These are phyloP conservation scores for Hermetia illucens DNA, from an alignment of 1,140 invertebrate genomes.

Conservation along the genomic window DNA sequence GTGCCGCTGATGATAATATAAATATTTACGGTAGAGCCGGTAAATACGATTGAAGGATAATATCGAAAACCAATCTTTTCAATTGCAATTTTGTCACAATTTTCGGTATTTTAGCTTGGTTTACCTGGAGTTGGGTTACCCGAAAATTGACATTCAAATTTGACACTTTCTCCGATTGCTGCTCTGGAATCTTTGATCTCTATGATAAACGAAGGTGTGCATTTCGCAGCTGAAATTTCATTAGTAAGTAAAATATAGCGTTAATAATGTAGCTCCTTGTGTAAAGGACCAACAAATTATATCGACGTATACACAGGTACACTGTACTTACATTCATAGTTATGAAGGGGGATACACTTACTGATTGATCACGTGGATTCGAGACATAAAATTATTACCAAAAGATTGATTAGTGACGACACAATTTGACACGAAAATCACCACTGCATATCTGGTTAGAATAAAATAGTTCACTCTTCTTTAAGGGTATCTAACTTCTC, in stretches of 20 bases:
- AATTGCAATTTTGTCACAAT: slow-evolving; percentile 1
- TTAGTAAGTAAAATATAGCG: background rate
- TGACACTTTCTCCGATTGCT: slow-evolving; percentile 55
- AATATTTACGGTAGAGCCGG: background rate
- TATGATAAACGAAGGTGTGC: slow-evolving; percentile 64
- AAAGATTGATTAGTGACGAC: no score
- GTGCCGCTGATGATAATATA: background rate
- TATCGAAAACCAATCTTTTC: background rate
- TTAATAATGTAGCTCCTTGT: background rate
- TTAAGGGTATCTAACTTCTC: no score
- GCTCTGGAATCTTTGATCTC: slow-evolving; percentile 61
- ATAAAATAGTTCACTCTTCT: no score
- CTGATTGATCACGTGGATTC: no score
- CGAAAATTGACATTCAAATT: slow-evolving; percentile 62
- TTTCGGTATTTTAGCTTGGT: no score
- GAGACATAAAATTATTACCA: no score
- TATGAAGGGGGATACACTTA: no score
- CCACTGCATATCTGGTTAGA: no score
- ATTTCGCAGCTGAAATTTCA: slow-evolving; percentile 51
- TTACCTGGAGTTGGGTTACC: slow-evolving; percentile 76
- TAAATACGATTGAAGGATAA: background rate
- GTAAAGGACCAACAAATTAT: no score
- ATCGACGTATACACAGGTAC: no score
- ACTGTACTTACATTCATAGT: no score
- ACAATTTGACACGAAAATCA: background rate